phyloP scores from a whole-genome alignment of 2,797 vertebrate species.

The Liasis olivaceus region DNA sequence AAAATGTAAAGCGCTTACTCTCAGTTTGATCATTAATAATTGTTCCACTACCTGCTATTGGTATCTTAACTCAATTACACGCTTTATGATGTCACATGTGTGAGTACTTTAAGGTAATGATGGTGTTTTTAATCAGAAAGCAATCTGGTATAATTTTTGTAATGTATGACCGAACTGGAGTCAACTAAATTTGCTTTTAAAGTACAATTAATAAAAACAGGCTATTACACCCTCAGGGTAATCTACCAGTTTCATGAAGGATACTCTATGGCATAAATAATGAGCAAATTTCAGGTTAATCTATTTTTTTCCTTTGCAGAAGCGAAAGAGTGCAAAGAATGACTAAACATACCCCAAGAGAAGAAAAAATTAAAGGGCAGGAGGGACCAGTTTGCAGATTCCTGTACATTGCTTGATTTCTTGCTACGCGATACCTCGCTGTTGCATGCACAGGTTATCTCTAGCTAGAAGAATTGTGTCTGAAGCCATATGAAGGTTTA shows the following conservation, averaged over 20 bases:
- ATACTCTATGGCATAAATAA: constrained; percentile 27
- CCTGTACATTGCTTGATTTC: neutral
- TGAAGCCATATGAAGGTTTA: neutral
- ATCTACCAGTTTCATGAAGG: constrained; percentile 21
- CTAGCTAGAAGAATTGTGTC: neutral
- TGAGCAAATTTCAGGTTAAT: constrained; percentile 32
- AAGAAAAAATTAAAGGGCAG: neutral
- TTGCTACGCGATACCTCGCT: neutral
- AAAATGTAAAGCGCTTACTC: constrained; percentile 15
- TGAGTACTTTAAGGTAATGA: constrained; percentile 58
- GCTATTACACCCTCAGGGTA: constrained; percentile 35
- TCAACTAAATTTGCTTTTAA: constrained; percentile 51
- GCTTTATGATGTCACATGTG: constrained; percentile 24
- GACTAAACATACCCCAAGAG: neutral
- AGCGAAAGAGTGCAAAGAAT: constrained; percentile 5
- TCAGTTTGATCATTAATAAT: constrained; percentile 7
- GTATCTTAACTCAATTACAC: constrained; percentile 12
- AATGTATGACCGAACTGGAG: constrained; percentile 26
- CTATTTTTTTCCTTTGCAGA: constrained; percentile 21
- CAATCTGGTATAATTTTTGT: constrained; percentile 5
- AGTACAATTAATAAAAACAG: neutral
- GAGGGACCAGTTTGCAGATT: neutral
- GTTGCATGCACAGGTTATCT: neutral
- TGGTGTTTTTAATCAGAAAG: constrained; percentile 17
- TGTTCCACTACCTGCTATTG: constrained; percentile 9